These are phyloP conservation scores for Pitangus sulphuratus DNA, from an alignment of 2,797 vertebrate species.

Conservation along the genomic window DNA sequence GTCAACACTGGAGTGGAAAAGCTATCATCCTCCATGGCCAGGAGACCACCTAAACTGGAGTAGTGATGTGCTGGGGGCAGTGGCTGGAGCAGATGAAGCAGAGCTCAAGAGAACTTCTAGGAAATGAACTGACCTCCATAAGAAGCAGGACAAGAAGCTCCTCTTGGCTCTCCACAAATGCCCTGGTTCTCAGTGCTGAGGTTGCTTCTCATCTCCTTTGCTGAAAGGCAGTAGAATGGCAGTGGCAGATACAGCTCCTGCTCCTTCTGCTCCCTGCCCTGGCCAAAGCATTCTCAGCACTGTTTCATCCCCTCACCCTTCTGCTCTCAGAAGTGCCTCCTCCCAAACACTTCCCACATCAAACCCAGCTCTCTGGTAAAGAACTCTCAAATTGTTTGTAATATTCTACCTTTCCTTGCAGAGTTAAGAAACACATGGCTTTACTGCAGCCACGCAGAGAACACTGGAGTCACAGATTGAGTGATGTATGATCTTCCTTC, in stretches of 20 bases:
- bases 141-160: background rate
- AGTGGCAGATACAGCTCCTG: background rate
- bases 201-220: background rate
- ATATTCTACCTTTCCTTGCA: background rate
- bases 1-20: background rate
- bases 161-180: background rate
- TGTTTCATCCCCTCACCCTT: background rate
- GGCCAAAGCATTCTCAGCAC: background rate
- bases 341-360: background rate
- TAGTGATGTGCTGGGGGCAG: rapidly evolving
- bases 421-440: background rate
- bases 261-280: background rate
- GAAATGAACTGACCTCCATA: background rate
- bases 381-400: background rate
- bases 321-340: background rate
- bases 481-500: background rate
- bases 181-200: background rate
- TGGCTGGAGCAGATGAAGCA: background rate
- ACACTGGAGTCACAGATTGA: background rate
- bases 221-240: background rate
- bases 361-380: background rate
- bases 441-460: background rate
- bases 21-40: background rate
- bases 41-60: background rate
- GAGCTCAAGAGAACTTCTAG: background rate